Percentiles rank a stretch among this genome's conserved stretches.
Evolutionary conservation across 2,113 vertebrate species (phyloP).

Genomic region (Xiphophorus hellerii): DNA sequence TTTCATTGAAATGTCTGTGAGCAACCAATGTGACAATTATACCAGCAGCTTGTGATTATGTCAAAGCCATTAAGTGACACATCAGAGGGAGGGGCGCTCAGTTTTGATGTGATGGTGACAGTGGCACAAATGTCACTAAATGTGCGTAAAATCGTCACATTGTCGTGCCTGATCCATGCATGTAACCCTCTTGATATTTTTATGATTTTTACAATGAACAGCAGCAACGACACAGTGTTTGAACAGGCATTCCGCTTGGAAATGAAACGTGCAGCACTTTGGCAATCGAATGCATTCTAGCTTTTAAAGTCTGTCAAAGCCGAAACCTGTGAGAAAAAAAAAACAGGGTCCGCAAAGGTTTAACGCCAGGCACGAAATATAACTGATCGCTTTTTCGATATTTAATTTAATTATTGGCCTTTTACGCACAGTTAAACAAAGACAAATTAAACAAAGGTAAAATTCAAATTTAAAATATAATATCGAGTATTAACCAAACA

Average conservation of each 20-base stretch:
- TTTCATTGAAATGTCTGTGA: background rate
- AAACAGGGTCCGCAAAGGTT: background rate
- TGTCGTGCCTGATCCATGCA: constrained; percentile 16
- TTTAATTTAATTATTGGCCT: background rate
- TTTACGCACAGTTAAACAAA: background rate
- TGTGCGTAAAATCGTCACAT: constrained; percentile 30
- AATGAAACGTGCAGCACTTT: background rate
- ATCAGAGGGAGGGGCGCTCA: constrained; percentile 9
- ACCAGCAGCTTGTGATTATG: background rate
- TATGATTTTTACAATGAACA: background rate
- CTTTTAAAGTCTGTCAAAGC: background rate
- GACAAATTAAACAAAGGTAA: background rate
- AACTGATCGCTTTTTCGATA: background rate
- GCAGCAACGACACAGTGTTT: background rate
- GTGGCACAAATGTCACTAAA: constrained; percentile 7
- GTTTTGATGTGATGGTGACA: background rate
- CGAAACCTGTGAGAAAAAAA: background rate
- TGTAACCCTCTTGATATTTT: background rate
- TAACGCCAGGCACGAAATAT: background rate
- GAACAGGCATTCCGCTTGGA: background rate
- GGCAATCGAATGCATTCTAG: background rate
- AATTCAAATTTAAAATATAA: background rate
- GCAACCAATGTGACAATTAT: background rate
- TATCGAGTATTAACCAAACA: background rate
- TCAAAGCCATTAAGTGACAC: background rate